phyloP scores from a whole-genome alignment of 2,888 invertebrate genomes.

The Marronus borbonicus region DNA sequence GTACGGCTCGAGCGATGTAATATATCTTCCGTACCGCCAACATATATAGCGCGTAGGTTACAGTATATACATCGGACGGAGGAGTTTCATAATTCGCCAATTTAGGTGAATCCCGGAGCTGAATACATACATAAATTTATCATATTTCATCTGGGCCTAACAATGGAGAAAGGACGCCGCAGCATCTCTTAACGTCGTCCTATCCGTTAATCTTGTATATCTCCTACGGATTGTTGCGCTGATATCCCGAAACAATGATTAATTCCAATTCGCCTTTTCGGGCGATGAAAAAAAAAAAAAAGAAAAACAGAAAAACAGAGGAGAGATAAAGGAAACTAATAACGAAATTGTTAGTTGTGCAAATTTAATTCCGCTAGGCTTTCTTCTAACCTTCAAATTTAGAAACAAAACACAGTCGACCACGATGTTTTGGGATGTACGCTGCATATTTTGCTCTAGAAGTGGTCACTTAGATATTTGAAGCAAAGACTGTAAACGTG shows the following conservation, averaged over 20 bases:
- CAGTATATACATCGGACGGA: constrained; percentile 21
- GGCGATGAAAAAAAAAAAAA: too few relatives aligned
- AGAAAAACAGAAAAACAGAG: too few relatives aligned
- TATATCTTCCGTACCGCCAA: constrained; percentile 33
- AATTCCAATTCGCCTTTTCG: not conserved
- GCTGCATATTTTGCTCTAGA: too few relatives aligned
- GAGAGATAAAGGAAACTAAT: too few relatives aligned
- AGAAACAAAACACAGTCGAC: too few relatives aligned
- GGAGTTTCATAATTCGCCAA: constrained; percentile 45
- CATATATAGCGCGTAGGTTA: constrained; percentile 10
- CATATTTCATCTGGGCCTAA: constrained; percentile 37
- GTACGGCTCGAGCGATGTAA: not conserved
- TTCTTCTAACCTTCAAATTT: too few relatives aligned
- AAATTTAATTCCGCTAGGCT: too few relatives aligned
- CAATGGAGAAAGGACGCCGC: constrained; percentile 12
- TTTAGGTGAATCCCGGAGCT: constrained; percentile 37
- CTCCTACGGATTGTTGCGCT: not conserved
- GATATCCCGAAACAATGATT: constrained; percentile 13
- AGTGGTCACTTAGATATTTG: too few relatives aligned
- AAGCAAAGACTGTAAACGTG: too few relatives aligned
- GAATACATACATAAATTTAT: constrained; percentile 48
- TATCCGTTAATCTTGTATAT: constrained; percentile 7
- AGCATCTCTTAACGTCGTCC: not conserved
- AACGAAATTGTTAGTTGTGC: too few relatives aligned
- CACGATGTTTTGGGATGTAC: too few relatives aligned